Evolutionary conservation across 2,888 invertebrate genomes (phyloP), one percentile per base, ranked within the genome.

Genomic region (Pimpla rufipes): DNA sequence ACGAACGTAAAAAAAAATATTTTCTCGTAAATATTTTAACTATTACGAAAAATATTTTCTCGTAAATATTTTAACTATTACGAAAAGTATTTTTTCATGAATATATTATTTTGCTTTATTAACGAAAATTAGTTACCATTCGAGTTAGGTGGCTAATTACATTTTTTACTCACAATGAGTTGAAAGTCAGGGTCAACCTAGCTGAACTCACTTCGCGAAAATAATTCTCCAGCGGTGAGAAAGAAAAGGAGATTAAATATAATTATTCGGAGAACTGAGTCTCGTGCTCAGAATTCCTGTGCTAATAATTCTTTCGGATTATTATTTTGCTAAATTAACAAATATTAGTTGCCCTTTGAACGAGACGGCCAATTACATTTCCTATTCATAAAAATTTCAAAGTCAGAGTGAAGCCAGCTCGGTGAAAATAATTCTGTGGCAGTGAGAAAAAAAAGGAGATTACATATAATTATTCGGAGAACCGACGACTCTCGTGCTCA

Each of bases 221-320:
- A 50, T 50, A 50, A 50, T 50, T 18, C 6, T 6, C 7, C n/a
- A 11, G 23, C 1, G 11, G 5, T 57, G 11, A 55, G 21, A 52
- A 16, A 2, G 23, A 55, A 23, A 55, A n/a, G 13, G 2, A 29
- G 57, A 57, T 57, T 13, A 23, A 8, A 40, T 57, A 57, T 57
- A 6, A 4, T 29, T 29, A 29, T 13, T 57, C 7, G n/a, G 7
- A 62, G 57, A 57, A 81, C 23, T 57, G 47, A 5, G 16, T 40
- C 18, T 59, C 16, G 42, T 57, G 18, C 40, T 40, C 52, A 21
- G n/a, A 50, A 45, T 37, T 10, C 50, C 62, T 18, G 71, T 81
- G 81, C 78, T 77, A 68, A 78, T 37, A 73, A 62, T 62, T 73
- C 81, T 81, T 81, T 81, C 57, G n/a, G 77, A 76, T n/a, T n/a